Evolutionary conservation across 2,797 vertebrate species (phyloP), one percentile per base, ranked within the genome.

Genomic region (Lagocephalus sceleratus): DNA sequence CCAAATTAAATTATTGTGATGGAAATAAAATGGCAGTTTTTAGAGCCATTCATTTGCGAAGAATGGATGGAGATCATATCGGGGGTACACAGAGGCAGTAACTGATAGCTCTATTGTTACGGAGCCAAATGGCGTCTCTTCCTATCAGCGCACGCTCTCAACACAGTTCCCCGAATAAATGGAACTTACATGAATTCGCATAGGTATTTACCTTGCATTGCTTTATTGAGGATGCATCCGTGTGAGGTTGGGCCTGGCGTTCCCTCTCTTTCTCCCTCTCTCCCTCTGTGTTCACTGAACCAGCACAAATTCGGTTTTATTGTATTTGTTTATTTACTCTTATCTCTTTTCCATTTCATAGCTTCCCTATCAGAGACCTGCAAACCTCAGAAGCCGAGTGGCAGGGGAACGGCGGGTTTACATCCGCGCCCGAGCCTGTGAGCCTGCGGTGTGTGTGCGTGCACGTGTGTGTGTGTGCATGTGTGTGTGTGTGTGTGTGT

Each of bases 281-380:
- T 63, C 65, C 66, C 76, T 58, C 65, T 72, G 81, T 84, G 81
- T 66, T 80, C 82, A 85, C 80, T 86, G 85, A 85, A 89, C 76
- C 86, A 87, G 85, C 83, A 89, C 85, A 88, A 88, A 87, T 88
- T 87, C 70, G 46, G 76, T 85, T 85, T 85, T 76, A 87, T 88
- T 85, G 77, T 79, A 82, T 89, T 87, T 86, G 85, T 89, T 88
- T 89, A 87, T 90, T 89, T 87, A 76, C 75, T 83, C 83, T 88
- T 88, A 88, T 90, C 81, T 87, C 76, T 83, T 85, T 86, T 85
- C 79, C 74, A 82, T 90, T 88, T 88, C 79, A 79, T 85, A 88
- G 71, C 77, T 77, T 83, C 78, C 76, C 81, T 87, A 88, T 89
- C 87, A 80, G 82, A 71, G 78, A 85, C 75, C 75, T 82, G 81